phyloP scores from a whole-genome alignment of 2,113 vertebrate genomes.

The Varanus komodoensis region DNA sequence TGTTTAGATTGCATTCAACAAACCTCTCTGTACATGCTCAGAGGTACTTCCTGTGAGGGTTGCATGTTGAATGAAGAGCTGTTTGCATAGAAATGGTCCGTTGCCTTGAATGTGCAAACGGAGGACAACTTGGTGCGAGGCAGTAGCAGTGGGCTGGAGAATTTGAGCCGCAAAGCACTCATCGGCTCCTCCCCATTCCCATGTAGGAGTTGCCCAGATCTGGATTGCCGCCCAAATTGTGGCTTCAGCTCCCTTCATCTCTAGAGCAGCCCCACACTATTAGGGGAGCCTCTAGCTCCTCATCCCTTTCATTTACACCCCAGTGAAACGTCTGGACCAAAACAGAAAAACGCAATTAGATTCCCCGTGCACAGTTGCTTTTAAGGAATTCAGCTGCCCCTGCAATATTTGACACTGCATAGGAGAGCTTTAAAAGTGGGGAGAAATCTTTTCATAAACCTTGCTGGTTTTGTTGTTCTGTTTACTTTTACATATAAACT shows the following conservation, averaged over 20 bases:
- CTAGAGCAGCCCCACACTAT: neutral
- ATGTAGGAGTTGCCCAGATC: too few species aligned
- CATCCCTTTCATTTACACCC: neutral
- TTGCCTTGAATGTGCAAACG: too few species aligned
- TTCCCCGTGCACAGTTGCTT: neutral
- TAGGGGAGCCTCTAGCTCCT: neutral
- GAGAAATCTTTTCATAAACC: slow-evolving; percentile 4
- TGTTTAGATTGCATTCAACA: too few species aligned
- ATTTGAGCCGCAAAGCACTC: too few species aligned
- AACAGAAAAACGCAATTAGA: neutral
- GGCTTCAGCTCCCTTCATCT: neutral
- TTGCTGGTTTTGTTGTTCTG: slow-evolving; percentile 19
- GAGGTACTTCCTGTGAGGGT: too few species aligned
- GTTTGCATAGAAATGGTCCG: too few species aligned
- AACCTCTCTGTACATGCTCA: too few species aligned
- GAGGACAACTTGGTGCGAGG: too few species aligned
- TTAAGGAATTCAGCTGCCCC: neutral
- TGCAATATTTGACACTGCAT: neutral
- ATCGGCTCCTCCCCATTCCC: too few species aligned
- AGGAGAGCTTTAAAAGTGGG: neutral
- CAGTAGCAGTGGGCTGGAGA: too few species aligned
- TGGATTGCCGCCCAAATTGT: neutral
- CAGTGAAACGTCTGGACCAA: neutral
- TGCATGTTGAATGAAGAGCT: too few species aligned
- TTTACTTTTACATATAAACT: slow-evolving; percentile 35